Evolutionary conservation across 2,888 invertebrate genomes (phyloP).

Genomic region (Drosophila imparisetae): DNA sequence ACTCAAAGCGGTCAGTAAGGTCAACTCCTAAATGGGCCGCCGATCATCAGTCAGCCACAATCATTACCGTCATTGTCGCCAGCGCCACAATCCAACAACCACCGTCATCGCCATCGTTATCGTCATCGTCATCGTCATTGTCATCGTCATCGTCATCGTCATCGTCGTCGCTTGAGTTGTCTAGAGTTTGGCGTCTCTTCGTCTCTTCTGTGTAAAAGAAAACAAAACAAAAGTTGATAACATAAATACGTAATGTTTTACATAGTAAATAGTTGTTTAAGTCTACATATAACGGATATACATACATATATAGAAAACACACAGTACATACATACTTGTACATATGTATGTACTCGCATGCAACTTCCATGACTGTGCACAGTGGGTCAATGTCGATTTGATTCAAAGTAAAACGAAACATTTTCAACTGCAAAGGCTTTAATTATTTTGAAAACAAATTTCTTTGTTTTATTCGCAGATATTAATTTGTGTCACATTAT

Average conservation of each 20-base stretch:
- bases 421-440: constrained; percentile 32
- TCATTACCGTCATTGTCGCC: constrained; percentile 24
- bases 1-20: constrained; percentile 85
- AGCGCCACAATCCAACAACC: not conserved
- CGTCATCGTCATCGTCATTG: not conserved
- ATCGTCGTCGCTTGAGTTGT: constrained; percentile 52
- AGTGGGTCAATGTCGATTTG: constrained; percentile 22
- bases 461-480: constrained; percentile 1
- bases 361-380: constrained; percentile 36
- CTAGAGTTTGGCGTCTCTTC: constrained; percentile 58
- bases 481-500: not conserved
- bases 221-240: constrained; percentile 76
- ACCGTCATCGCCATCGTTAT: constrained; percentile 9
- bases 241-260: constrained; percentile 83
- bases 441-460: constrained; percentile 10
- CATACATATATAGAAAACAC: constrained; percentile 14
- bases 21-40: constrained; percentile 83
- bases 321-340: constrained; percentile 26
- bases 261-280: constrained; percentile 82
- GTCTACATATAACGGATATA: constrained; percentile 58
- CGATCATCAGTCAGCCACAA: constrained; percentile 16
- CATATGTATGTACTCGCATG: constrained; percentile 23
- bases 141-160: constrained; percentile 20
- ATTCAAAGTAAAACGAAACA: not conserved
- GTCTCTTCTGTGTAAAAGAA: constrained; percentile 58